Conservation (phyloP, 2,888 invertebrate genomes). For the Calliphora vomitoria region DNA sequence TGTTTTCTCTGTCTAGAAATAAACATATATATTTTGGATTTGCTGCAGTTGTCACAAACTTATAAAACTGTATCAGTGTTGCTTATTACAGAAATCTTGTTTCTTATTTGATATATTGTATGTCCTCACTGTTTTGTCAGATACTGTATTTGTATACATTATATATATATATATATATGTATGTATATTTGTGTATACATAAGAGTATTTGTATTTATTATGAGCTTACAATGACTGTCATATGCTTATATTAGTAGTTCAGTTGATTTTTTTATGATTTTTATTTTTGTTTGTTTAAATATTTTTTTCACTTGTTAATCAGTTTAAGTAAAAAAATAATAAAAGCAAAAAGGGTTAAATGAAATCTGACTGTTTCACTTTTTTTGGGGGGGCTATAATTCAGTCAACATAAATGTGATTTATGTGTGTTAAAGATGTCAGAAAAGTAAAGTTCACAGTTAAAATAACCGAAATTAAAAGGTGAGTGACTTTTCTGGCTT, state of each 20-base stretch:
- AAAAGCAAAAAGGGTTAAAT: not conserved
- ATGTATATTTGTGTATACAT: not conserved
- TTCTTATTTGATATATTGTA: too few relatives aligned
- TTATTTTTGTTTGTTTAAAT: not conserved
- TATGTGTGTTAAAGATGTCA: not conserved
- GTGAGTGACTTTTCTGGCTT: too few relatives aligned
- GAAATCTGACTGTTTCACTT: conserved; percentile 19
- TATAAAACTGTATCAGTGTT: too few relatives aligned
- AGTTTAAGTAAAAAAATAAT: conserved; percentile 35
- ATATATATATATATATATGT: not conserved
- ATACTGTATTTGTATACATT: not conserved
- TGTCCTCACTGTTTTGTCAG: not conserved
- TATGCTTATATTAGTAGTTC: conserved; percentile 17
- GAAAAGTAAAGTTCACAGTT: too few relatives aligned
- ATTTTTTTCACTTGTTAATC: conserved; percentile 42
- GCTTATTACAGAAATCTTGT: too few relatives aligned
- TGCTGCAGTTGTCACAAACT: too few relatives aligned
- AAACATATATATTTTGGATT: too few relatives aligned
- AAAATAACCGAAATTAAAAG: too few relatives aligned
- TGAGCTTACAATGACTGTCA: conserved; percentile 19
- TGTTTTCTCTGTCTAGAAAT: too few relatives aligned
- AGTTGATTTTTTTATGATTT: not conserved
- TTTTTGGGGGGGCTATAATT: not conserved
- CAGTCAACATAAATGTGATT: not conserved
- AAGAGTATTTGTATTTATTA: conserved; percentile 12